Evolutionary conservation across 2,888 invertebrate species (phyloP).

Genomic region (Oscheius onirici): DNA sequence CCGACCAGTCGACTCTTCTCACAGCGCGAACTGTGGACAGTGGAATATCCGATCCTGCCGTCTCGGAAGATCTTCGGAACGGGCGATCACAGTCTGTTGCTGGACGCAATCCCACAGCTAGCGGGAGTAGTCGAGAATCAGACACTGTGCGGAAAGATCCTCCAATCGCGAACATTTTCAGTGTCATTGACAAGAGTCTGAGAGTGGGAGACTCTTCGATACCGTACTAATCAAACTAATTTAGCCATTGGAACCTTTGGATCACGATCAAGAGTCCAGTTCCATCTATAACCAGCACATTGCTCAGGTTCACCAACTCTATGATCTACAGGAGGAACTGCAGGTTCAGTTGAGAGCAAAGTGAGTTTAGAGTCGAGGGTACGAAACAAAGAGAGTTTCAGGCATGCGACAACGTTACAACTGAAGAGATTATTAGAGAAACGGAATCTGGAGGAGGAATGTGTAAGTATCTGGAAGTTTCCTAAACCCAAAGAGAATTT

Average conservation of each 20-base stretch:
- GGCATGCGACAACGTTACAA: not conserved
- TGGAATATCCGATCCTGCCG: not conserved
- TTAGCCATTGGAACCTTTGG: constrained; percentile 14
- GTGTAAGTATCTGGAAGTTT: not conserved
- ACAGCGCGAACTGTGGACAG: not conserved
- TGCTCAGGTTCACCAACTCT: not conserved
- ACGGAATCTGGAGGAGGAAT: not conserved
- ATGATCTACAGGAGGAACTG: not conserved
- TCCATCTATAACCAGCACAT: constrained; percentile 16
- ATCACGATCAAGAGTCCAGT: not conserved
- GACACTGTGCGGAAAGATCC: not conserved
- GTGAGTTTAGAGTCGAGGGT: not conserved
- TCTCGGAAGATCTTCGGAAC: not conserved
- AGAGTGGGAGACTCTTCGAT: no score
- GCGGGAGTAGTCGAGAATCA: not conserved
- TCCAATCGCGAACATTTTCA: not conserved
- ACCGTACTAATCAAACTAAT: no score
- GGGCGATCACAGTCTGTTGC: constrained; percentile 7
- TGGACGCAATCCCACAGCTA: not conserved
- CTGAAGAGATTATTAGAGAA: not conserved
- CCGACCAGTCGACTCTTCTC: constrained; percentile 25
- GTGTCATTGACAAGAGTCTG: constrained; percentile 1
- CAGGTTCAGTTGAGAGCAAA: not conserved
- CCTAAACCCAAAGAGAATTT: not conserved
- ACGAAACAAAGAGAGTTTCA: not conserved